Evolutionary conservation across 2,888 invertebrate genomes (phyloP).

Genomic region (Choreutis nemorana): DNA sequence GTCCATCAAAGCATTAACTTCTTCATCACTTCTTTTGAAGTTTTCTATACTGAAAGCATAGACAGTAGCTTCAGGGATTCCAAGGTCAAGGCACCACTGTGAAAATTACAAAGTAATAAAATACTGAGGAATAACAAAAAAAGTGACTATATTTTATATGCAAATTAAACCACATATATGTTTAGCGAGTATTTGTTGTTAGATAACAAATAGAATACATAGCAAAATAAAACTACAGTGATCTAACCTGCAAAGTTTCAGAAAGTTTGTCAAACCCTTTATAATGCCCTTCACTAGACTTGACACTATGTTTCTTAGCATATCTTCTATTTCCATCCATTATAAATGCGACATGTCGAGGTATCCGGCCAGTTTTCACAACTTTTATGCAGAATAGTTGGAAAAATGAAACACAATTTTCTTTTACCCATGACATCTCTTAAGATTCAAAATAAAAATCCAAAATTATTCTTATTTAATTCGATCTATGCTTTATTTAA

Average conservation of each 20-base stretch:
- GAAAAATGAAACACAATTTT: slow-evolving; percentile 76
- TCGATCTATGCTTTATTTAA: no score
- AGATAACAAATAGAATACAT: neutral
- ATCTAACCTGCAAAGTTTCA: slow-evolving; percentile 74
- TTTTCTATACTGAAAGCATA: slow-evolving; percentile 99
- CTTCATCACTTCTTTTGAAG: slow-evolving; percentile 89
- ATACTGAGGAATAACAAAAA: neutral
- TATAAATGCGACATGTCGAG: slow-evolving; percentile 94
- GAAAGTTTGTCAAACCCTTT: slow-evolving; percentile 84
- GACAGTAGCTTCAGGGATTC: slow-evolving; percentile 93
- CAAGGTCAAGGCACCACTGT: slow-evolving; percentile 91
- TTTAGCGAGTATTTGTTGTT: neutral
- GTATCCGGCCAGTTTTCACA: slow-evolving; percentile 82
- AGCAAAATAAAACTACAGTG: neutral
- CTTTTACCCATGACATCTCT: slow-evolving; percentile 81
- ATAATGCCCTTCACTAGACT: slow-evolving; percentile 82
- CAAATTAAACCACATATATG: no score
- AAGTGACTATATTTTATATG: no score
- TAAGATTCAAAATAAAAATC: no score
- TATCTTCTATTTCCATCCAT: slow-evolving; percentile 98
- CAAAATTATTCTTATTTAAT: no score
- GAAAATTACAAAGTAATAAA: slow-evolving; percentile 13
- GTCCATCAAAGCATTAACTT: slow-evolving; percentile 88
- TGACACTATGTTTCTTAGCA: slow-evolving; percentile 81
- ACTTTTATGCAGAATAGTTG: slow-evolving; percentile 76